These are phyloP conservation scores for Delichon dasypus DNA, from an alignment of 2,797 vertebrate genomes.

Conservation along the genomic window DNA sequence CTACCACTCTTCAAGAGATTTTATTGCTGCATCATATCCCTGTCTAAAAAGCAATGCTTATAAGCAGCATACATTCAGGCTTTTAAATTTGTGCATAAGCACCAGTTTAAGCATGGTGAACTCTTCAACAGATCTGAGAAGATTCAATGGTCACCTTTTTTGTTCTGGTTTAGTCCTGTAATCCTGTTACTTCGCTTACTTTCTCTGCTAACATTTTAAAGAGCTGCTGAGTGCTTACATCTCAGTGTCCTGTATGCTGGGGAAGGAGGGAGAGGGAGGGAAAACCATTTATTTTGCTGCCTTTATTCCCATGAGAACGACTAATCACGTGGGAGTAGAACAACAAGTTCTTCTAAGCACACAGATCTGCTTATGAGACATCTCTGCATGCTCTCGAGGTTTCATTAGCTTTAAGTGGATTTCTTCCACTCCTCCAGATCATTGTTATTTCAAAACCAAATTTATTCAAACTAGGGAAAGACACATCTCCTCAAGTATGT, in stretches of 20 bases:
- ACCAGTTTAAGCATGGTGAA: neutral
- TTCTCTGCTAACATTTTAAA: neutral
- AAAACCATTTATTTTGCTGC: slow-evolving; percentile 19
- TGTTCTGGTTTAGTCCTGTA: neutral
- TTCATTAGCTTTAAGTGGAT: slow-evolving; percentile 56
- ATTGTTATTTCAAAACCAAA: slow-evolving; percentile 64
- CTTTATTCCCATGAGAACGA: slow-evolving; percentile 53
- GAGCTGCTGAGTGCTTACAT: neutral
- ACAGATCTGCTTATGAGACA: slow-evolving; percentile 52
- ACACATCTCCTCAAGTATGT: neutral
- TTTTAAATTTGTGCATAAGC: neutral
- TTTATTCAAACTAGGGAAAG: slow-evolving; percentile 55
- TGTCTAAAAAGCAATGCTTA: neutral
- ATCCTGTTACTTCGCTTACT: neutral
- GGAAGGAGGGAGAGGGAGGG: neutral
- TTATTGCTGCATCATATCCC: neutral
- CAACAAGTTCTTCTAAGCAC: slow-evolving; percentile 64
- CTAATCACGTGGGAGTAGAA: slow-evolving; percentile 62
- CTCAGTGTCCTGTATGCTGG: neutral
- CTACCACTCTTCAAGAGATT: neutral
- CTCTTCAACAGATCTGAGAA: neutral
- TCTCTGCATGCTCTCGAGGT: slow-evolving; percentile 57
- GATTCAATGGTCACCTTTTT: neutral
- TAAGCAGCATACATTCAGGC: neutral
- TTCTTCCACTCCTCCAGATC: slow-evolving; percentile 58